These are phyloP conservation scores for Dicrurus megarhynchus DNA, from an alignment of 2,113 vertebrate genomes.

Conservation along the genomic window DNA sequence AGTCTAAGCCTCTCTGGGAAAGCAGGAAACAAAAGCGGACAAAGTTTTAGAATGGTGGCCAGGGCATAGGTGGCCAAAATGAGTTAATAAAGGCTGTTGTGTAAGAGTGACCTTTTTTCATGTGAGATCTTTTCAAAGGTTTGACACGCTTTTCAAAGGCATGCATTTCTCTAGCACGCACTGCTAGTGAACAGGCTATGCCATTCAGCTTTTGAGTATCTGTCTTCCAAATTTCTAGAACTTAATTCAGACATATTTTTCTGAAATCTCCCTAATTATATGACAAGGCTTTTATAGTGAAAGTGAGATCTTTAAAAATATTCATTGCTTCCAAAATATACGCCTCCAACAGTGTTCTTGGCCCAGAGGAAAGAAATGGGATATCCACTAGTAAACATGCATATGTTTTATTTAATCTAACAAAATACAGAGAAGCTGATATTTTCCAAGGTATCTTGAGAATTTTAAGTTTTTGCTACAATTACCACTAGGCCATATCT, in stretches of 20 bases:
- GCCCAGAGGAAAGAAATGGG: not conserved
- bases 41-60: not conserved
- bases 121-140: not conserved
- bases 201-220: not conserved
- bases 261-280: not conserved
- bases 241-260: not conserved
- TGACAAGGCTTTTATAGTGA: not conserved
- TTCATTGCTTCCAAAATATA: not conserved
- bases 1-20: not conserved
- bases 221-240: not conserved
- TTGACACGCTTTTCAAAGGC: not conserved
- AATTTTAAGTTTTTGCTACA: not conserved
- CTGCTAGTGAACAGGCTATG: not conserved
- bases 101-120: not conserved
- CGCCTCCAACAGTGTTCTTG: not conserved
- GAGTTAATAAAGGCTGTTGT: not conserved
- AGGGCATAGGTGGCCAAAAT: not conserved
- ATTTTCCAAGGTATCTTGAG: not conserved
- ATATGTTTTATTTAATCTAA: not conserved
- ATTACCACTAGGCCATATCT: not conserved
- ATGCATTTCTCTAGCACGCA: not conserved
- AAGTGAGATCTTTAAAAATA: not conserved
- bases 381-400: not conserved
- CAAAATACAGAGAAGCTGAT: not conserved
- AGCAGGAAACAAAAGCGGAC: not conserved